A percentile compares a stretch with the other conserved stretches of the same genome.
Conservation (phyloP, 2,113 vertebrate genomes). For the Actinemys pallida region DNA sequence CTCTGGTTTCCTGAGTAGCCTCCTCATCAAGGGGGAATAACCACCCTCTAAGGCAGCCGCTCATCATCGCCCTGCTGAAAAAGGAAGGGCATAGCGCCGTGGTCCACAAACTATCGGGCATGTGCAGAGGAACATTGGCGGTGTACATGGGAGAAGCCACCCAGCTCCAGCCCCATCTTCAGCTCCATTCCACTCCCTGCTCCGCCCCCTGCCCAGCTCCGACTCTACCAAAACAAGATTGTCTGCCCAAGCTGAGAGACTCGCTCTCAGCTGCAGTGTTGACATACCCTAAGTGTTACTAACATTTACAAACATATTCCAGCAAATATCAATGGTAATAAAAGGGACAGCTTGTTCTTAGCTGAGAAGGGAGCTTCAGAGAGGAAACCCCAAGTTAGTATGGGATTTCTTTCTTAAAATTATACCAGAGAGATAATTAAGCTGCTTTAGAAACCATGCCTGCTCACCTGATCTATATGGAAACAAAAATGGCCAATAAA, state of each 20-base stretch:
- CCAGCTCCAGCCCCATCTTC: no score
- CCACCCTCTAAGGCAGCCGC: accelerated
- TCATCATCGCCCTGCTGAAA: no score
- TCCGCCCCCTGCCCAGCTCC: no score
- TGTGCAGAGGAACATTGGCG: no score
- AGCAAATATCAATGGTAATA: neutral
- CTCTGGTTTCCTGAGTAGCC: accelerated
- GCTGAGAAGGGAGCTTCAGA: neutral
- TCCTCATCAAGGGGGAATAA: neutral
- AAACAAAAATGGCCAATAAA: neutral
- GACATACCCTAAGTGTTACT: no score
- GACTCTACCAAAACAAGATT: no score
- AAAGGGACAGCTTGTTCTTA: neutral
- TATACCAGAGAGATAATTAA: neutral
- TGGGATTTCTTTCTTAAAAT: neutral
- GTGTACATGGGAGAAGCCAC: no score
- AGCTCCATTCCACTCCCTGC: no score
- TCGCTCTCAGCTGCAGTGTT: no score
- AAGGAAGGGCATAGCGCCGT: neutral
- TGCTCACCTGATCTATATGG: neutral
- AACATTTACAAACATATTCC: neutral
- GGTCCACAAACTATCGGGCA: no score
- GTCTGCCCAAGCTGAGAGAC: no score
- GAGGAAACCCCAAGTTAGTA: neutral
- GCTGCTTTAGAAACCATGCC: neutral